Conservation (phyloP, 2,797 vertebrate genomes). For the Eupleurogrammus muticus region DNA sequence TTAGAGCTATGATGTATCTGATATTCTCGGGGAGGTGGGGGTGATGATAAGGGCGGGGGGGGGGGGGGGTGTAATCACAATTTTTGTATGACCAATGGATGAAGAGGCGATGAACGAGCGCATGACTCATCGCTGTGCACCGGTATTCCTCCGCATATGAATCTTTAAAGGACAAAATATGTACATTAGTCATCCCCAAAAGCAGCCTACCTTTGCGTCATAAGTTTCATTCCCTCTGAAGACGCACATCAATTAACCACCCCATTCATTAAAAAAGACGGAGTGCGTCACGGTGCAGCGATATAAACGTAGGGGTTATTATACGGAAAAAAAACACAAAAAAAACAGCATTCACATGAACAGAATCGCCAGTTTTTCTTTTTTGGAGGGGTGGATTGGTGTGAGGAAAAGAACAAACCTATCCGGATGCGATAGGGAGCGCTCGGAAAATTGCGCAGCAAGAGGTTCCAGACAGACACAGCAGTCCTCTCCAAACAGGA, state of each 20-base stretch:
- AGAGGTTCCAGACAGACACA: constrained; percentile 62
- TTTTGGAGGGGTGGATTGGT: neutral
- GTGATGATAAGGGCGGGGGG: neutral
- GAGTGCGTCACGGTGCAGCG: constrained; percentile 68
- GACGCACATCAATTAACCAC: constrained; percentile 55
- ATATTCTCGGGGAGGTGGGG: neutral
- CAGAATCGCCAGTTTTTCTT: neutral
- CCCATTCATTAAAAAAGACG: constrained; percentile 62
- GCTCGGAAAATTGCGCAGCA: constrained; percentile 61
- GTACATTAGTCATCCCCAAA: constrained; percentile 47
- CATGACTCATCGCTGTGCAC: constrained; percentile 68
- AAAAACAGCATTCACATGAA: constrained; percentile 1
- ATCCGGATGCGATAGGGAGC: constrained; percentile 20
- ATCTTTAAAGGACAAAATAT: constrained; percentile 12
- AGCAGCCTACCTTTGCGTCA: constrained; percentile 40
- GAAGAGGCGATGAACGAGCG: constrained; percentile 62
- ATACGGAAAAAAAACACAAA: neutral
- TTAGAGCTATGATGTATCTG: constrained; percentile 8
- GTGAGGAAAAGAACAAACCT: constrained; percentile 1
- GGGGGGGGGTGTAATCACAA: neutral
- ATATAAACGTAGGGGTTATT: constrained; percentile 14
- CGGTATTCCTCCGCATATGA: constrained; percentile 67
- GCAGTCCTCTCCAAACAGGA: constrained; percentile 55
- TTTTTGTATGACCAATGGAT: constrained; percentile 58
- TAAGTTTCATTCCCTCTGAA: constrained; percentile 33